Evolutionary conservation across 2,797 vertebrate species (phyloP), one percentile per base, ranked within the genome.

Genomic region (Tinamus major): DNA sequence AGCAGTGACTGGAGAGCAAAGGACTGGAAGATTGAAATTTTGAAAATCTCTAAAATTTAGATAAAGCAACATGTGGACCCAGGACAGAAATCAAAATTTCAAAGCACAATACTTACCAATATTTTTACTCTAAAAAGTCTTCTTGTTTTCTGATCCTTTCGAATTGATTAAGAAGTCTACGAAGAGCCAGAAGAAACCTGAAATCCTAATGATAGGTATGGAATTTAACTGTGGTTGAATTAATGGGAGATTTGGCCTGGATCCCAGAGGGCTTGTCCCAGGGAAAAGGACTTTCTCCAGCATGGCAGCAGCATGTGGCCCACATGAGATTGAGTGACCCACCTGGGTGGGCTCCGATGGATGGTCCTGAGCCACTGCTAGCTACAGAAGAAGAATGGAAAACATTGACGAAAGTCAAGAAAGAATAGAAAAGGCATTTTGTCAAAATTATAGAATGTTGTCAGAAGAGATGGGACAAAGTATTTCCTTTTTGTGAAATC

Each of bases 71-170:
- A 33, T 79, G n/a, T 79, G 64, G 72, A 92, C 11, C 74, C 31
- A 20, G 61, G 65, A 77, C 56, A 4, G 8, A 65, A 92, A 86
- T 61, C 3, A 83, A 24, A 83, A 64, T 89, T 90, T 88, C 64
- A 83, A 83, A 88, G 56, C 19, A 15, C 63, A 85, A 79, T 56
- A 72, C 24, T 85, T 2, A 2, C 55, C 39, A 85, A 68, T 29
- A 62, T 81, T 88, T 85, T 76, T 61, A 59, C 41, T 61, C 59
- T 51, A 37, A 79, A 90, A 83, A 23, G 49, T 33, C 7, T 62
- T 68, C 20, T 71, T 84, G 63, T 90, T 87, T 87, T 76, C 72
- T 75, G 53, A 72, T 71, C 48, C 44, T 31, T 87, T 82, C 72
- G 72, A 68, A 88, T 31, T 88, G 23, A 76, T 67, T 44, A 71